Evolutionary conservation across 2,797 vertebrate genomes (phyloP), one percentile per base, ranked within the genome.

Genomic region (Pipistrellus pygmaeus): DNA sequence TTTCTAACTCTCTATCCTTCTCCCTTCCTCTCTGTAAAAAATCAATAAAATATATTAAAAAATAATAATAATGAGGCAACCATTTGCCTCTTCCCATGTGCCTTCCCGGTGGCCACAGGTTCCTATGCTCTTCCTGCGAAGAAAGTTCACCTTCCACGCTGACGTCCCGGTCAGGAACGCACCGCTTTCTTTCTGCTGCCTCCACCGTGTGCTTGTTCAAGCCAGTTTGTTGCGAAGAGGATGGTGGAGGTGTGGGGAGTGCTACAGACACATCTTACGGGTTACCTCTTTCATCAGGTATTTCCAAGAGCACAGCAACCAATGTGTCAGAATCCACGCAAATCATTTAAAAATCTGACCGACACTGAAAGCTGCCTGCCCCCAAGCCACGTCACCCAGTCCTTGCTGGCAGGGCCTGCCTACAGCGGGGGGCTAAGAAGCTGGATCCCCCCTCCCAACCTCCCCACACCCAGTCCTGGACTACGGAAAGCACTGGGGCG

Each of bases 221-320:
- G 73, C 62, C 23, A 11, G 32, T 30, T 5, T 48, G 44, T 46
- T 1, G 1, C 80, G 57, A 10, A 0, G 5, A 73, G 66, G 20
- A 0, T 0, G 2, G 44, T 5, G 60, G 69, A 41, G 2, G 15
- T 2, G 23, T 35, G 69, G 27, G 25, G 18, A 7, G 3, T 20
- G 21, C 3, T 0, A 6, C 0, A 2, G 23, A 15, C 8, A 5
- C 1, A 25, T 8, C 14, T 46, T 6, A 25, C 13, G 15, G 0
- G 1, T 23, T 4, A 9, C 6, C 57, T 60, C 66, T 71, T 35
- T 51, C 25, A 80, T 3, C 23, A 30, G 72, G 46, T 5, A 35
- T n/a, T 92, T 2, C 64, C 53, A 62, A 32, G 8, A 44, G 60
- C 10, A 25, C 21, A 2, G 21, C 6, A 23, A 76, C 71, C 48